Conservation (phyloP, 2,888 invertebrate genomes). For the Plemyria rubiginata region DNA sequence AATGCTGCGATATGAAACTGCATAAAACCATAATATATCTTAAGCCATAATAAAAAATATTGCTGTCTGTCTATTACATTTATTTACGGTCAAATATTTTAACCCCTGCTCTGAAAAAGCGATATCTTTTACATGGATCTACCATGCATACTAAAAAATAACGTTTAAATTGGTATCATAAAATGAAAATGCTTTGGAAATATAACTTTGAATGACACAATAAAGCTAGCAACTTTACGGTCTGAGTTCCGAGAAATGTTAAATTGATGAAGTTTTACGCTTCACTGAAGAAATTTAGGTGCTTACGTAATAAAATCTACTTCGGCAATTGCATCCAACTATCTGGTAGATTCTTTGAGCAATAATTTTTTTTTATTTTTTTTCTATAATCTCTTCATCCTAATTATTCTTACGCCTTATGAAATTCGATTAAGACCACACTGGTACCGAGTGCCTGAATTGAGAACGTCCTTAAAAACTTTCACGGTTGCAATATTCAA, state of each 20-base stretch:
- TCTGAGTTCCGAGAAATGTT: constrained; percentile 15
- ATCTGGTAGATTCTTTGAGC: background rate
- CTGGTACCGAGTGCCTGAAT: too few relatives aligned
- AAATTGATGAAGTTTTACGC: constrained; percentile 17
- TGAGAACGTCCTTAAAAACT: too few relatives aligned
- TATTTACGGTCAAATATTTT: background rate
- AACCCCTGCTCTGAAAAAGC: constrained; percentile 1
- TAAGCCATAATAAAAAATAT: background rate
- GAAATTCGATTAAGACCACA: too few relatives aligned
- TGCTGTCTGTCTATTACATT: background rate
- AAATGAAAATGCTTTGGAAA: constrained; percentile 14
- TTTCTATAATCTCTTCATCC: too few relatives aligned
- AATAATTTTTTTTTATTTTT: too few relatives aligned
- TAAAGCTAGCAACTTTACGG: constrained; percentile 20
- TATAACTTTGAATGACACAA: constrained; percentile 12
- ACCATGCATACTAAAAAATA: constrained; percentile 16
- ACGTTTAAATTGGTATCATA: constrained; percentile 17
- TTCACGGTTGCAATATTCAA: too few relatives aligned
- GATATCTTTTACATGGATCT: constrained; percentile 2
- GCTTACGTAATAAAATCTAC: background rate
- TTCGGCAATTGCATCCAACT: background rate
- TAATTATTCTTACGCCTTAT: too few relatives aligned
- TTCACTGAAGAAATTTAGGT: constrained; percentile 4
- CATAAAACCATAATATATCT: background rate
- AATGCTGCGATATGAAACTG: background rate